Base-by-base conservation (phyloP, 1,140 invertebrate species). In the Caligus rogercresseyi region DNA sequence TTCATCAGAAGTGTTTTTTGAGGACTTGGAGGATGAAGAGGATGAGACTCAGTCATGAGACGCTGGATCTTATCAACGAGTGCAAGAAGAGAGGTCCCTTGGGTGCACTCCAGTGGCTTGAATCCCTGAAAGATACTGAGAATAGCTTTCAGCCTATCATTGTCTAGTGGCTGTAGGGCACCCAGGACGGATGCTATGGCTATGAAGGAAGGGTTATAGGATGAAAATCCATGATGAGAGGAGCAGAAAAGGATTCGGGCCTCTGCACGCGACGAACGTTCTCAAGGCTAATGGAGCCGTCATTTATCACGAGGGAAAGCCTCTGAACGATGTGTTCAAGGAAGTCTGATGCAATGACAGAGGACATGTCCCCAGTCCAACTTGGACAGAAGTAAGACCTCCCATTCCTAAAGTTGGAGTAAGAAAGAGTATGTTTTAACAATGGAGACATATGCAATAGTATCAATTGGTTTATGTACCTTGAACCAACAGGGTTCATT, bases 311-410 rank as follows among this genome's bases (percentile, higher is more conserved):
- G 15, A 24, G 73, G 67, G 81, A 77, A 71, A 78, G 74, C 69
- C 82, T 75, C 52, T 77, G 76, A 16, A 87, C 72, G 66, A 87
- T 80, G 69, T 85, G 80, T 61, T 81, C 78, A 52, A 89, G 72
- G 73, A 87, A 88, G 73, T 89, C 86, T 66, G 83, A 79, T 2
- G 86, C 81, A 16, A 85, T 87, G 58, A 88, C 80, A 2, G 84
- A 81, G 0, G 82, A 81, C 62, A 87, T 74, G 73, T 89, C 85
- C n/a, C 86, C 86, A 89, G 68, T 86, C 87, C 54, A 89, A 73
- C 69, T 84, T 83, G 14, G 79, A 80, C 52, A 88, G 75, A 52
- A 88, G 79, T 67, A 86, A 72, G 67, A 86, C 76, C 71, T 89
- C 86, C 85, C 84, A 88, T 69, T 81, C 82, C 85, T 88, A 79